These are phyloP conservation scores for Antedon mediterranea DNA, from an alignment of 53 echinoderm and acorn worm species.

Conservation along the genomic window DNA sequence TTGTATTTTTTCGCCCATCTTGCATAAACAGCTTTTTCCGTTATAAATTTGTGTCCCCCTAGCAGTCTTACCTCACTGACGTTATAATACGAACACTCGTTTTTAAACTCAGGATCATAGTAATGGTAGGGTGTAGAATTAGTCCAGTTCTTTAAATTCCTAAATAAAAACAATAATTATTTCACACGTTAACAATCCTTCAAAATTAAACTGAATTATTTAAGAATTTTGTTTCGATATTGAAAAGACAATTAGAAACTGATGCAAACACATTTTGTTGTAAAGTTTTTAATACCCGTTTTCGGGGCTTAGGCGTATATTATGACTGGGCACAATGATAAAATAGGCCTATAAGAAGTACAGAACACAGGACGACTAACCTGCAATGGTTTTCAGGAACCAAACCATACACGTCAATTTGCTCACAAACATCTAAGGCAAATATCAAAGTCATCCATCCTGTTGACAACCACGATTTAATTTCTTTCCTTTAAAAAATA, in stretches of 20 bases:
- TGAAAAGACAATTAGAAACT: too few species aligned
- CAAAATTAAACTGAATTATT: too few species aligned
- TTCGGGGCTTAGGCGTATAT: too few species aligned
- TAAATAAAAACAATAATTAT: slow-evolving; percentile 16
- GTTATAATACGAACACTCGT: slow-evolving; percentile 67
- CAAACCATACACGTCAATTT: neutral
- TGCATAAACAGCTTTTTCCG: slow-evolving; percentile 90
- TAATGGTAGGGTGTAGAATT: slow-evolving; percentile 73
- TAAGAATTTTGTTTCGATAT: too few species aligned
- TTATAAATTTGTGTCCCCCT: slow-evolving; percentile 70
- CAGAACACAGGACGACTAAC: too few species aligned
- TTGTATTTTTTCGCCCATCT: slow-evolving; percentile 73
- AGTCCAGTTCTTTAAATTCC: slow-evolving; percentile 45
- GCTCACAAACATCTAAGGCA: neutral
- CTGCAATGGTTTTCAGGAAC: neutral
- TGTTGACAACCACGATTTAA: neutral
- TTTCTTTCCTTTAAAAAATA: neutral
- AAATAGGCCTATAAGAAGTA: too few species aligned
- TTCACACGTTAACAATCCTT: too few species aligned
- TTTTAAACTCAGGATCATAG: slow-evolving; percentile 46
- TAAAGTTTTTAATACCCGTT: too few species aligned
- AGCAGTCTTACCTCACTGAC: slow-evolving; percentile 57
- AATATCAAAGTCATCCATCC: neutral
- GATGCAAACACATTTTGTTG: too few species aligned
- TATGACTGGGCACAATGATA: too few species aligned